Evolutionary conservation across 2,797 vertebrate genomes (phyloP), one percentile per base, ranked within the genome.

Genomic region (Austrolebias charrua): DNA sequence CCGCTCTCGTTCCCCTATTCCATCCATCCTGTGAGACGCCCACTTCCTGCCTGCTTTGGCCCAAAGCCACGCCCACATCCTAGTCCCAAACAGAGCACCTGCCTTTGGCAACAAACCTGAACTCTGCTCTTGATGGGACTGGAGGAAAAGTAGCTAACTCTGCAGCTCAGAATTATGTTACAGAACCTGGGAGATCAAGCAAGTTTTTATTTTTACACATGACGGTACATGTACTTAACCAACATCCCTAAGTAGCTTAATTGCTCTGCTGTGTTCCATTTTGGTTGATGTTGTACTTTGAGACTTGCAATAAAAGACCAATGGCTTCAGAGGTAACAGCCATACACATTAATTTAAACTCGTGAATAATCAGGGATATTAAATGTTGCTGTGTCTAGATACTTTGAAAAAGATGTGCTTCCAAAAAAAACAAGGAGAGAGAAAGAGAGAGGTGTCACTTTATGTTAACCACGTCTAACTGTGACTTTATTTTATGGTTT

Each of bases 1-100:
- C 86, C 94, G 95, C 67, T 94, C 95, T 77, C 94, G 95, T 77
- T 97, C 95, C 86, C 96, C 95, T 74, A 95, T 97, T 66, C 95
- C 94, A 86, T 97, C 96, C 88, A 94, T 97, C 90, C 92, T 97
- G 87, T 96, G 94, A 92, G 93, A 75, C 4, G 33, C 75, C 68
- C 57, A 40, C 40, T 62, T 33, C 18, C 6, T 61, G 31, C 47
- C 52, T 60, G n/a, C 55, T 63, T 69, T 61, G 63, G 60, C 73
- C 51, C 43, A 7, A 61, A 58, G 59, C 48, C 29, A 42, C 15
- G 19, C 42, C 47, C 7, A 47, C 54, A 58, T 46, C 57, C 24
- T 44, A 12, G 14, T 58, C 60, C 52, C 33, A 56, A 59, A 76
- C 58, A 65, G 55, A 55, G 61, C 69, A 52, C 55, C 49, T 47